A percentile compares a stretch with the other conserved stretches of the same genome.
These are phyloP conservation scores for Hystrix cristata DNA, from an alignment of 2,113 vertebrate species.

Conservation along the genomic window DNA sequence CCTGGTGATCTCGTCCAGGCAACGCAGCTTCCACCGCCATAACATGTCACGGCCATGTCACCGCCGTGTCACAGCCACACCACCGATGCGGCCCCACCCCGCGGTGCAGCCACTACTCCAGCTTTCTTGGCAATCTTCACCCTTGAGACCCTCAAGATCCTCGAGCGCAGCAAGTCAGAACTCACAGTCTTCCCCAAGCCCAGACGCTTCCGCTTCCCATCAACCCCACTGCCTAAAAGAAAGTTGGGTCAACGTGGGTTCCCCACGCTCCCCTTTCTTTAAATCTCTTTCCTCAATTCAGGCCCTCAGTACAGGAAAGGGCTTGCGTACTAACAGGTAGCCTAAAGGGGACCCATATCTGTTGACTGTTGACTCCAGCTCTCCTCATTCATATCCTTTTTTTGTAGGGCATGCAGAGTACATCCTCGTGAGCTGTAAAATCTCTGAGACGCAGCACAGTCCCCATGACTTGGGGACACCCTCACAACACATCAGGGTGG, in stretches of 20 bases:
- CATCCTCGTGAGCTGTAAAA: background rate
- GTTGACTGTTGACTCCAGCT: background rate
- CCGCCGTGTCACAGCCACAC: background rate
- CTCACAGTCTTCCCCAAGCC: background rate
- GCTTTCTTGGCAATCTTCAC: background rate
- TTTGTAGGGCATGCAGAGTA: background rate
- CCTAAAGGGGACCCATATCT: background rate
- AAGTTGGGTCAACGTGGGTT: background rate
- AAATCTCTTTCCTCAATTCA: background rate
- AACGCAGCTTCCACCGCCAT: background rate
- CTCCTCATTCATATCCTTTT: background rate
- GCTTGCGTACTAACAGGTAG: background rate
- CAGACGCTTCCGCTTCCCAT: background rate
- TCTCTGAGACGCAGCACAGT: background rate
- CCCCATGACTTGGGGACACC: background rate
- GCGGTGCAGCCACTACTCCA: background rate
- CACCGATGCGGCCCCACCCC: accelerated
- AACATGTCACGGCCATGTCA: background rate
- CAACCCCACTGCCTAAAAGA: background rate
- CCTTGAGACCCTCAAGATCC: background rate
- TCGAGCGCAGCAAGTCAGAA: background rate
- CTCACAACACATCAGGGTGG: background rate
- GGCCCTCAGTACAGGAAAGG: background rate
- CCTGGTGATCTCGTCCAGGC: background rate
- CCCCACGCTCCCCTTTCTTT: background rate